Base-by-base conservation (phyloP, 2,888 invertebrate species). In the Drosophila subquinaria region DNA sequence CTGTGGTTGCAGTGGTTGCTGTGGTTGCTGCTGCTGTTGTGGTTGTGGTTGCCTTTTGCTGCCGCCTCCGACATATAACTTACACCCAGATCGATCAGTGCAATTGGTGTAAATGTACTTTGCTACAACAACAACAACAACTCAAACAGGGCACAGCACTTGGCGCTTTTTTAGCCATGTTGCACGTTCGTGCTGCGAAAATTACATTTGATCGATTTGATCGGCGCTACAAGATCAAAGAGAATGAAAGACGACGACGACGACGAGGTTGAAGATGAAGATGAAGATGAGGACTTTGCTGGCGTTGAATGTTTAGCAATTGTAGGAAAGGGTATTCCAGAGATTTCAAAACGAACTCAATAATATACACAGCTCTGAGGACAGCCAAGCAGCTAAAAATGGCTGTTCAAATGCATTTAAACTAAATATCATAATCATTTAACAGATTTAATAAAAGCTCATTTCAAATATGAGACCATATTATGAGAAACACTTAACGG, bases 141-240 rank as follows among this genome's bases (percentile, higher is more conserved):
- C 59, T 15, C 56, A 57, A 60, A 66, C 69, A 50, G 65, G 78
- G 81, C 80, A 79, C 82, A 71, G 56, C 89, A 89, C 88, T 88
- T 90, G 90, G 90, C 90, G 83, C 89, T 84, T 76, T 61, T 64
- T 59, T 56, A 72, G 30, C 82, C 76, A 82, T 86, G 89, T 77
- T 75, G 81, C 88, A 91, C 82, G 85, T 84, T 88, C 89, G 87
- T 85, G 86, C 87, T 89, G 90, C 88, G 86, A 84, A 91, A 91
- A 90, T 91, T 90, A 87, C 88, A 91, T 91, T 92, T 92, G 92
- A 92, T 92, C 92, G 92, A 92, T 92, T 92, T 92, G 92, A 92
- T 92, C 92, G 92, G 90, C 92, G 92, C 92, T 90, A 73, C 73
- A 78, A 91, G 92, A 92, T 92, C 92, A 92, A 92, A 92, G 90